Conservation (phyloP, 2,888 invertebrate genomes). For the Trypoxylon attenuatum region DNA sequence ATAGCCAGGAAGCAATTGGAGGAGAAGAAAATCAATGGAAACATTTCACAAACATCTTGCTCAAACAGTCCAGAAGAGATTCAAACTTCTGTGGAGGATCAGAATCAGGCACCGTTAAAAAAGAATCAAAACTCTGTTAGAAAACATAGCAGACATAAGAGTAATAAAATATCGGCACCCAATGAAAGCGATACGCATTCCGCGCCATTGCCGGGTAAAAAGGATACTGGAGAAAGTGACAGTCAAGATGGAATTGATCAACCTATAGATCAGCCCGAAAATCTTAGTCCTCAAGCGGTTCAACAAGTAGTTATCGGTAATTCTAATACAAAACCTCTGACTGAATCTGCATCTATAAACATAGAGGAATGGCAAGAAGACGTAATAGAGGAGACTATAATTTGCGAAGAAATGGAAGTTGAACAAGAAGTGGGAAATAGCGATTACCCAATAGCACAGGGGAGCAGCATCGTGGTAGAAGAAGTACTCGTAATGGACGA, state of each 20-base stretch:
- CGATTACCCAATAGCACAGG: slow-evolving; percentile 50
- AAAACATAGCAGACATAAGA: slow-evolving; percentile 51
- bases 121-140: slow-evolving; percentile 44
- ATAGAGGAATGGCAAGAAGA: slow-evolving; percentile 65
- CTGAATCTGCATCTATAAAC: slow-evolving; percentile 36
- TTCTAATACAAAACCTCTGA: slow-evolving; percentile 34
- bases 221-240: slow-evolving; percentile 57
- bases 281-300: slow-evolving; percentile 56
- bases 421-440: slow-evolving; percentile 49
- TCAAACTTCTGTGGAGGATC: slow-evolving; percentile 45
- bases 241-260: slow-evolving; percentile 59
- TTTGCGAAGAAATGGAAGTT: slow-evolving; percentile 73
- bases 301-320: slow-evolving; percentile 55
- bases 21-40: slow-evolving; percentile 65
- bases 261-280: slow-evolving; percentile 41
- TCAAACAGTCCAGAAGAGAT: slow-evolving; percentile 56
- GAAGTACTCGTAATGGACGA: slow-evolving; percentile 62
- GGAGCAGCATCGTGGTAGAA: slow-evolving; percentile 57
- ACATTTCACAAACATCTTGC: slow-evolving; percentile 42
- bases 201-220: slow-evolving; percentile 38
- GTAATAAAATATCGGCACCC: too few species aligned
- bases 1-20: slow-evolving; percentile 69
- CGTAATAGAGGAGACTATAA: slow-evolving; percentile 72
- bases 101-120: slow-evolving; percentile 35
- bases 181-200: slow-evolving; percentile 28